Evolutionary conservation across 2,797 vertebrate genomes (phyloP).

Genomic region (Macroramphosus scolopax): DNA sequence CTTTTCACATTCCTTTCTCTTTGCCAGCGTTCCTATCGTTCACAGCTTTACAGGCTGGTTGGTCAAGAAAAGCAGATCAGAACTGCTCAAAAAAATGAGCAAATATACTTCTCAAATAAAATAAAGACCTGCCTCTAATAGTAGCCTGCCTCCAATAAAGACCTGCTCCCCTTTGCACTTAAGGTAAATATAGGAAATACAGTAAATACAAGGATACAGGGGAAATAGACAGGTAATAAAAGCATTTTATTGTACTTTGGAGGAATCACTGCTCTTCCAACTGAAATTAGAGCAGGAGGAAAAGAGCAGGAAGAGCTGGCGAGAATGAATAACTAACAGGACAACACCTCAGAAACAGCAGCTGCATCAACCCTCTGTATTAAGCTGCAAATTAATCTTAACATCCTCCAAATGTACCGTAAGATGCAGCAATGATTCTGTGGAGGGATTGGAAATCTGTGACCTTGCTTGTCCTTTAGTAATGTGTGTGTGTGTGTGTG

Average conservation of each 20-base stretch:
- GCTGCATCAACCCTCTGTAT: constrained; percentile 36
- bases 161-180: too few species aligned
- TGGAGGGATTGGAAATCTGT: constrained; percentile 47
- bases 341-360: constrained; percentile 23
- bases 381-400: constrained; percentile 49
- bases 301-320: constrained; percentile 30
- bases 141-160: too few species aligned
- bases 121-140: too few species aligned
- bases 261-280: constrained; percentile 25
- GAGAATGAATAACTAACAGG: constrained; percentile 15
- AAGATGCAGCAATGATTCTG: constrained; percentile 47
- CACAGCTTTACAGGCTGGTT: too few species aligned
- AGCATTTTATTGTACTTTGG: constrained; percentile 27
- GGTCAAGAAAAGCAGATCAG: too few species aligned
- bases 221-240: too few species aligned
- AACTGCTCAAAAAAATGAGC: too few species aligned
- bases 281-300: constrained; percentile 34
- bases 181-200: too few species aligned
- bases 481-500: constrained; percentile 15
- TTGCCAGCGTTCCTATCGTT: too few species aligned
- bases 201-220: too few species aligned
- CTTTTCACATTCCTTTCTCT: too few species aligned
- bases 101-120: too few species aligned
- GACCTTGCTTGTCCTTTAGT: constrained; percentile 63
- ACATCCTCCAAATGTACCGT: constrained; percentile 46